A percentile compares a stretch with the other conserved stretches of the same genome.
phyloP scores from a whole-genome alignment of 2,797 vertebrate species.

The Enteromius afrohamiltoni region DNA sequence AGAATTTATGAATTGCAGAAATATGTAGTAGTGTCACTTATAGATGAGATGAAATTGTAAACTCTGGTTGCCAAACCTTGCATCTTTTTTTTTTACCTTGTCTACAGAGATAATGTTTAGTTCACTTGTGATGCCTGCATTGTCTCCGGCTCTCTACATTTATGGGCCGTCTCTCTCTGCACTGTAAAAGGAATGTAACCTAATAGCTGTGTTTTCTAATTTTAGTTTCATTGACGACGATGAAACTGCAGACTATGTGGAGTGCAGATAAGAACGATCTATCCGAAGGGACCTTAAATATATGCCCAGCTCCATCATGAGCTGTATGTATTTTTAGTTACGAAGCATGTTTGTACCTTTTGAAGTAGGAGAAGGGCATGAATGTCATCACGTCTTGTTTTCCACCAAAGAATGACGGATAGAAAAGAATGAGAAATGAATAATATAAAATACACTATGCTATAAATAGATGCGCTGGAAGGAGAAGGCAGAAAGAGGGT shows the following conservation, averaged over 20 bases:
- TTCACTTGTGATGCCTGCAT: neutral
- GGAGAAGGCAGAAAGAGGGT: neutral
- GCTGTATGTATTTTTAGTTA: too few species aligned
- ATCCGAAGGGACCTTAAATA: neutral
- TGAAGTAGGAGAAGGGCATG: neutral
- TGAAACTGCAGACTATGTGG: conserved; percentile 60
- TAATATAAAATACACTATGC: neutral
- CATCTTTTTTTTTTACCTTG: neutral
- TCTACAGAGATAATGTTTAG: neutral
- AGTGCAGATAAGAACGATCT: conserved; percentile 1
- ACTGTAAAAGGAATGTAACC: conserved; percentile 71
- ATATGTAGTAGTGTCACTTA: neutral
- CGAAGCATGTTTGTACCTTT: neutral
- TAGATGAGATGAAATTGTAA: neutral
- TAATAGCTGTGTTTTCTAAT: conserved; percentile 65
- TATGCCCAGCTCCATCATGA: too few species aligned
- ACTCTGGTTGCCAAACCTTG: neutral
- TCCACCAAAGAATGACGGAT: neutral
- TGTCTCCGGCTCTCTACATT: neutral
- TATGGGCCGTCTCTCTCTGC: conserved; percentile 38
- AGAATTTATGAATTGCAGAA: neutral
- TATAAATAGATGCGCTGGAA: conserved; percentile 4
- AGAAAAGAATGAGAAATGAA: neutral
- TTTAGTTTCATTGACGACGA: conserved; percentile 63
- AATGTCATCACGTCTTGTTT: neutral